Evolutionary conservation across 2,888 invertebrate genomes (phyloP).

Genomic region (Thysanoteuthis rhombus): DNA sequence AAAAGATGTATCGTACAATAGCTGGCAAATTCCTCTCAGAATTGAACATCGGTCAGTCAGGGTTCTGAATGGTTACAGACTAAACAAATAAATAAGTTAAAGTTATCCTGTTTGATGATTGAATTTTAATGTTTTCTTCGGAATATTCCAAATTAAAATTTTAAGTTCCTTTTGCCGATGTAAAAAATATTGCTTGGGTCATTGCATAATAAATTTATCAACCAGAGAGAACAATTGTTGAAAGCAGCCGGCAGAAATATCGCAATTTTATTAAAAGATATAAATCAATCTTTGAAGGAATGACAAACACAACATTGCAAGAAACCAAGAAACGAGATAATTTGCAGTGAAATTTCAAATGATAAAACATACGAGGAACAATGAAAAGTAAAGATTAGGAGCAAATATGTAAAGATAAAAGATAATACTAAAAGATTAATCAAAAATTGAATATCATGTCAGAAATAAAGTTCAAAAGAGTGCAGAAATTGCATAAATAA

Average conservation of each 20-base stretch:
- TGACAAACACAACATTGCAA: not conserved
- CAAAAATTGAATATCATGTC: not conserved
- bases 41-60: too few relatives aligned
- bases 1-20: too few relatives aligned
- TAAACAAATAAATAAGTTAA: too few relatives aligned
- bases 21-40: too few relatives aligned
- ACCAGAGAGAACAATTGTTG: not conserved
- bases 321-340: not conserved
- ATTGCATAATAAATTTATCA: not conserved
- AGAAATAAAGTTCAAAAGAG: not conserved
- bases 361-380: not conserved
- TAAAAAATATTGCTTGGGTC: not conserved
- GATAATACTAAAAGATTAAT: not conserved
- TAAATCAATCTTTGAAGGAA: not conserved
- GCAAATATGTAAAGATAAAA: not conserved
- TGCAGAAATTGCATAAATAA: not conserved
- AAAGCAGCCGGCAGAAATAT: not conserved
- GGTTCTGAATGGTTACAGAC: too few relatives aligned
- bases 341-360: not conserved
- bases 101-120: too few relatives aligned
- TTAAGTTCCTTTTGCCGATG: not conserved
- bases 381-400: too few relatives aligned
- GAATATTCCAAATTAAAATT: not conserved
- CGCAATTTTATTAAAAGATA: not conserved
- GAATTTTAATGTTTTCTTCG: not conserved